A percentile compares a stretch with the other conserved stretches of the same genome.
Conservation (phyloP, 2,797 vertebrate species). For the Rousettus madagascariensis region DNA sequence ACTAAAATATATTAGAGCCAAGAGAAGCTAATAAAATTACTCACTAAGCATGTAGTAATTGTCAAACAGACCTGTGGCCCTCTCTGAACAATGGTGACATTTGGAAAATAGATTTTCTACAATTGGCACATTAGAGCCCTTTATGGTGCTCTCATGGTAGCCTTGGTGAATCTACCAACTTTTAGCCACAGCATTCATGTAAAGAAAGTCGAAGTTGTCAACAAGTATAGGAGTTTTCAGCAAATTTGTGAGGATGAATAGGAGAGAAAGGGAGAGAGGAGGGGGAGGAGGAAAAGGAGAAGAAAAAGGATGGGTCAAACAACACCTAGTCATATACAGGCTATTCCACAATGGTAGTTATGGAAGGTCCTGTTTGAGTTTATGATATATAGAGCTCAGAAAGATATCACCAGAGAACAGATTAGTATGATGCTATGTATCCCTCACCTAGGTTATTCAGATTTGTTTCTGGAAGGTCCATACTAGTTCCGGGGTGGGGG, state of each 20-base stretch:
- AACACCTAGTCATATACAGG: fast-evolving
- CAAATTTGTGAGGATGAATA: neutral
- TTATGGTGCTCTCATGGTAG: neutral
- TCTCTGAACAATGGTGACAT: neutral
- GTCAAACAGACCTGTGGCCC: neutral
- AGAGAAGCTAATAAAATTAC: neutral
- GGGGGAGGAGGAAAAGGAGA: no score
- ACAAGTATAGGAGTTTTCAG: neutral
- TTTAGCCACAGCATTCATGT: neutral
- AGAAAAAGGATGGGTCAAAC: no score
- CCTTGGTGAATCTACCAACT: neutral
- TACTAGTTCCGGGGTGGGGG: neutral
- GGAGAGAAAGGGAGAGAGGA: neutral
- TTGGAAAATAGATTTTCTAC: neutral
- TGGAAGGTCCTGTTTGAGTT: neutral
- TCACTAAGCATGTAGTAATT: neutral
- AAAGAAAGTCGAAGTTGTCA: neutral
- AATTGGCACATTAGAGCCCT: neutral
- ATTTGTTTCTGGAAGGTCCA: neutral
- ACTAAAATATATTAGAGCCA: neutral
- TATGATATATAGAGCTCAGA: neutral
- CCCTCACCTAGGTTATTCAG: neutral
- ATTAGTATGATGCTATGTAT: neutral
- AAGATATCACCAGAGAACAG: neutral
- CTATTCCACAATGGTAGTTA: neutral